Evolutionary conservation across 2,113 vertebrate species (phyloP).

Genomic region (Anoplopoma fimbria): DNA sequence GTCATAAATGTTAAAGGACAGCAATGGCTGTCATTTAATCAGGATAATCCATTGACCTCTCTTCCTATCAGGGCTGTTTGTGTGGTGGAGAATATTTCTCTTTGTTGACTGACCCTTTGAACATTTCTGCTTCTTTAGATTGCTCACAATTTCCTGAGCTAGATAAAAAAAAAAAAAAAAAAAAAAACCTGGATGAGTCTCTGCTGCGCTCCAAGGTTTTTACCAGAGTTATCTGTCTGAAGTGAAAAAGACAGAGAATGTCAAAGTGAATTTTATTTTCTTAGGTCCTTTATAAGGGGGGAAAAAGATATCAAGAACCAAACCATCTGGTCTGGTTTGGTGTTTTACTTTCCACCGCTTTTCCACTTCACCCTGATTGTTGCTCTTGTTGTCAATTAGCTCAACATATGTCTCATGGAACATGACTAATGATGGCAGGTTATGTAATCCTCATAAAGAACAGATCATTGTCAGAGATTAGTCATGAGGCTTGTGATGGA

Average conservation of each 20-base stretch:
- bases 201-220: background rate
- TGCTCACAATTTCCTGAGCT: background rate
- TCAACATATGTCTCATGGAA: slow-evolving; percentile 66
- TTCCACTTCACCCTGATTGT: slow-evolving; percentile 67
- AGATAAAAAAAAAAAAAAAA: background rate
- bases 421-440: slow-evolving; percentile 70
- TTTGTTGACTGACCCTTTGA: background rate
- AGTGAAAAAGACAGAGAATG: slow-evolving; percentile 24
- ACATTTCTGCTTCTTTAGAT: background rate
- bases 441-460: slow-evolving; percentile 66
- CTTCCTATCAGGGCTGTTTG: background rate
- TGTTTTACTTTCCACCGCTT: slow-evolving; percentile 58
- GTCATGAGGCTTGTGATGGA: slow-evolving; percentile 52
- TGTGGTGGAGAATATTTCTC: background rate
- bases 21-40: background rate
- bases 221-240: background rate
- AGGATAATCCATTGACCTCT: background rate
- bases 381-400: slow-evolving; percentile 74
- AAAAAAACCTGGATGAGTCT: background rate
- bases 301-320: slow-evolving; percentile 32
- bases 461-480: slow-evolving; percentile 68
- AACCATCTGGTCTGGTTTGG: slow-evolving; percentile 71
- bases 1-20: background rate
- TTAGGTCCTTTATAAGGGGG: background rate
- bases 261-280: background rate